Evolutionary conservation across 2,113 vertebrate genomes (phyloP), one percentile per base, ranked within the genome.

Genomic region (Vombatus ursinus): DNA sequence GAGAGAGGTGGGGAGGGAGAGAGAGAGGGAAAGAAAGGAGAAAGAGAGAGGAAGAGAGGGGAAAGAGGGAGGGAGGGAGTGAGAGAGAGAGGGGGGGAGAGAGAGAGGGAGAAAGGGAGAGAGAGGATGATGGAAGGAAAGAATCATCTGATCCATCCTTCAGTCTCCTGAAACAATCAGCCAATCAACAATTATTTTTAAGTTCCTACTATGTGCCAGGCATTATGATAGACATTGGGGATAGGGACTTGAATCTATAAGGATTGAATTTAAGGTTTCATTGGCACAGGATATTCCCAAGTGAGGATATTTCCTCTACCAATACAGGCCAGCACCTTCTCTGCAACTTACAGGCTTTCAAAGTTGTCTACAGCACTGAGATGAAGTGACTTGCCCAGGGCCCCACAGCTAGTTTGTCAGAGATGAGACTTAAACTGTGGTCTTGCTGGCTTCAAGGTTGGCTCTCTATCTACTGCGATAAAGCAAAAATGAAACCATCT

Each of bases 1-100:
- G 24, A 25, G 24, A 25, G 5, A 7, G 24, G 12, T 8, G 12
- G 19, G 52, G 3, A 24, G 6, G 25, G 54, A 28, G 22, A 22
- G 26, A 25, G 25, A 25, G 26, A 50, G n/a, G n/a, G n/a, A n/a
- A n/a, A n/a, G n/a, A n/a, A n/a, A n/a, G n/a, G n/a, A n/a, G n/a
- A n/a, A n/a, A n/a, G n/a, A n/a, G n/a, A n/a, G n/a, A n/a, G n/a
- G n/a, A n/a, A n/a, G 5, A 9, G 2, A 22, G 31, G n/a, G 16
- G 14, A 6, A 6, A 3, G 7, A 12, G 1, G 3, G 16, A n/a
- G 23, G 6, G 23, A 53, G 52, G 23, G 4, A 22, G 23, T 1
- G 53, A 26, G 23, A 53, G 6, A 22, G 52, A 7, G 52, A n/a
- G 8, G 10, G 26, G 54, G 10, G 3, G 26, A 12, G 14, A 14